phyloP scores from a whole-genome alignment of 2,113 vertebrate species.

The Aegotheles bennettii region DNA sequence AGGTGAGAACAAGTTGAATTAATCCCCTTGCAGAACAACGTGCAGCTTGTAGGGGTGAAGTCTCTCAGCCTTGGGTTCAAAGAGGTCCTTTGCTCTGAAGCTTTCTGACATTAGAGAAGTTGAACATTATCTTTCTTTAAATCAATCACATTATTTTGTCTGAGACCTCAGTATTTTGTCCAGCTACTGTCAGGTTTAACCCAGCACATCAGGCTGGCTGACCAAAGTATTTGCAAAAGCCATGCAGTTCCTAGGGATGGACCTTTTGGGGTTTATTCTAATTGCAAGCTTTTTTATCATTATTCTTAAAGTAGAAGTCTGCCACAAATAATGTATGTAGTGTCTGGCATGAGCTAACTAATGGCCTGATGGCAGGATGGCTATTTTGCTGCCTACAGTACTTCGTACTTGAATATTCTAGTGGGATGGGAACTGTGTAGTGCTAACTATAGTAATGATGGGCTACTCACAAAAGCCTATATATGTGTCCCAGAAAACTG shows the following conservation, averaged over 20 bases:
- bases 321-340: conserved; percentile 68
- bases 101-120: background rate
- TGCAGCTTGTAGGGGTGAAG: background rate
- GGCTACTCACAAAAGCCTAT: background rate
- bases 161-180: background rate
- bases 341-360: conserved; percentile 68
- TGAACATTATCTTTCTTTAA: background rate
- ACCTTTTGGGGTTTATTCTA: conserved; percentile 47
- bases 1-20: background rate
- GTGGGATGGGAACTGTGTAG: background rate
- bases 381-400: background rate
- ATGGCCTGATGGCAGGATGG: background rate
- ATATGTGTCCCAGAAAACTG: background rate
- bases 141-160: background rate
- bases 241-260: conserved; percentile 22
- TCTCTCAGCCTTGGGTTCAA: background rate
- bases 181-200: conserved; percentile 19
- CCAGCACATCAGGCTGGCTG: conserved; percentile 41
- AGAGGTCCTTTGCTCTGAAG: background rate
- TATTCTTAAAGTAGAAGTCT: conserved; percentile 68
- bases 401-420: conserved; percentile 28
- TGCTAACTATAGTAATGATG: background rate
- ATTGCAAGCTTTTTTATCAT: conserved; percentile 67
- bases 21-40: background rate
- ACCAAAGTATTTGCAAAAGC: conserved; percentile 35